These are phyloP conservation scores for Lymantria dispar DNA, from an alignment of 2,888 invertebrate genomes.

Conservation along the genomic window DNA sequence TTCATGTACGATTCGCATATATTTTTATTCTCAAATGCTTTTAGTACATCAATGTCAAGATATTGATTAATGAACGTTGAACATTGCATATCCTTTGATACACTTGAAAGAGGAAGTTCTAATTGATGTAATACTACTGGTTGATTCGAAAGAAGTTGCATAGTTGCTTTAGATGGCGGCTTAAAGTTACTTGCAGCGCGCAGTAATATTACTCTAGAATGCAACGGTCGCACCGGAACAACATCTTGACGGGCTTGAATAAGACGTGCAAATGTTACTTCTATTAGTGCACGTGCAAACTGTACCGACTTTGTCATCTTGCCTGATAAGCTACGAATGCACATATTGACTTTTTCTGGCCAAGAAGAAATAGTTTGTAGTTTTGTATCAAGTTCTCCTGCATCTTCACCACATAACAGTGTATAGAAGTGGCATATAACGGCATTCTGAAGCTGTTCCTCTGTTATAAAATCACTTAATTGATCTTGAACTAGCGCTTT, in stretches of 20 bases:
- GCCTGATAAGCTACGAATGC: constrained; percentile 36
- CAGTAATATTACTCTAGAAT: neutral
- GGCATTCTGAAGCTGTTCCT: constrained; percentile 14
- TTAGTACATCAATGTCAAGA: neutral
- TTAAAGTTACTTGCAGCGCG: neutral
- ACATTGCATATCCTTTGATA: neutral
- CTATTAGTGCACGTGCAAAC: constrained; percentile 43
- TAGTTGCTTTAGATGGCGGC: neutral
- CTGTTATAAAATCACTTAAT: constrained; percentile 5
- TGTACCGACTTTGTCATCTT: constrained; percentile 43
- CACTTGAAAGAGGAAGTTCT: neutral
- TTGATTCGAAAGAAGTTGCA: neutral
- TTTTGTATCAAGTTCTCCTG: constrained; percentile 1
- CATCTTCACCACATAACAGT: constrained; percentile 4
- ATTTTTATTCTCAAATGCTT: neutral
- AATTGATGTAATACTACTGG: neutral
- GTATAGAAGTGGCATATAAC: constrained; percentile 13
- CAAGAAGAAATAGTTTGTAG: constrained; percentile 8
- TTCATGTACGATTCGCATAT: neutral
- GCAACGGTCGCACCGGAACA: neutral
- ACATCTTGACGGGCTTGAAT: constrained; percentile 26
- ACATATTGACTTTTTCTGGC: constrained; percentile 19
- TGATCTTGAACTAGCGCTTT: constrained; percentile 2
- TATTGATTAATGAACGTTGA: neutral
- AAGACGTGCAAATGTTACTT: constrained; percentile 40